phyloP scores from a whole-genome alignment of 2,797 vertebrate genomes.

The Sebastes taczanowskii region DNA sequence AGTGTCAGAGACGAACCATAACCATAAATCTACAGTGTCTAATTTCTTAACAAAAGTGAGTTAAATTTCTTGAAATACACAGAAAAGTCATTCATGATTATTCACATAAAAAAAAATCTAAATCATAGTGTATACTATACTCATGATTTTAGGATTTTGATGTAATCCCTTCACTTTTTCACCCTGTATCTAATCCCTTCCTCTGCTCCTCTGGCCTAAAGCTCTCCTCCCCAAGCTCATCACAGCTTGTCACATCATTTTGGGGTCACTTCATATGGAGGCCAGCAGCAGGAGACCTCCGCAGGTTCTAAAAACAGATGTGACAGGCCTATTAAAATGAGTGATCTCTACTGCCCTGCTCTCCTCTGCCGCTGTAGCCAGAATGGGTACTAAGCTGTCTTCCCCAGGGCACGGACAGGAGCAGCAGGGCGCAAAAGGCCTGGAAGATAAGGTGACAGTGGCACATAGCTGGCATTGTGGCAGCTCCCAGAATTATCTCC shows the following conservation, averaged over 20 bases:
- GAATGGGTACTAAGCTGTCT: constrained; percentile 73
- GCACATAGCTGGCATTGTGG: constrained; percentile 80
- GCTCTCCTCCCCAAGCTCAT: constrained; percentile 65
- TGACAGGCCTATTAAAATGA: constrained; percentile 86
- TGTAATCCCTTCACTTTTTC: constrained; percentile 24
- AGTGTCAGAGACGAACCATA: background rate
- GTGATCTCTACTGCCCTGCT: constrained; percentile 76
- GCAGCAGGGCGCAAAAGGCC: constrained; percentile 64
- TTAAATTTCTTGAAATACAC: background rate
- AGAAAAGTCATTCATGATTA: background rate
- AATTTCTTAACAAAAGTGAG: background rate
- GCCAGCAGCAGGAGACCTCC: constrained; percentile 70
- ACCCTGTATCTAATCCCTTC: constrained; percentile 34
- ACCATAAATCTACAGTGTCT: background rate
- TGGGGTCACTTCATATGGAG: constrained; percentile 76
- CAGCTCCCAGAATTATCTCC: constrained; percentile 82
- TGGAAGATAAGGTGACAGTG: constrained; percentile 77
- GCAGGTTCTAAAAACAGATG: constrained; percentile 83
- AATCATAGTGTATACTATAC: background rate
- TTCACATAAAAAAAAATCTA: background rate
- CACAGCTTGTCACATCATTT: constrained; percentile 79
- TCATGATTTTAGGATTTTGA: constrained; percentile 14
- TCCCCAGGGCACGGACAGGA: constrained; percentile 66
- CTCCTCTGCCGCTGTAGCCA: constrained; percentile 58
- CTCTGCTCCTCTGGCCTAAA: constrained; percentile 29